These are phyloP conservation scores for Paratilapia polleni DNA, from an alignment of 2,113 vertebrate species.

Conservation along the genomic window DNA sequence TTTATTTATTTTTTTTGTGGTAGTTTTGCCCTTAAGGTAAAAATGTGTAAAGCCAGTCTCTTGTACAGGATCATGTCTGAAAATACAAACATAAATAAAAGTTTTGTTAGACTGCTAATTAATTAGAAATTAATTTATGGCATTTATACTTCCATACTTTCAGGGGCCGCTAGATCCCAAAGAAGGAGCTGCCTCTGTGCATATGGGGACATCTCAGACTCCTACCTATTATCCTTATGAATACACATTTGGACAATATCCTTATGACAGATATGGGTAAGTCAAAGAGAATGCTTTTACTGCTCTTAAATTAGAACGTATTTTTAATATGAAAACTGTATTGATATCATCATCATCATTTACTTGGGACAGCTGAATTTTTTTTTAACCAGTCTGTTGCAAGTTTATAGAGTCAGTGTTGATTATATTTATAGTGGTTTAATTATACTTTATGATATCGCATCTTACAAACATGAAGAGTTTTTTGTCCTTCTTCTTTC, in stretches of 20 bases:
- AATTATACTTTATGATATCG: neutral
- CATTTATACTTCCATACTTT: conserved; percentile 16
- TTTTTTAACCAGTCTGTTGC: too few species aligned
- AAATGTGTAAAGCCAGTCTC: neutral
- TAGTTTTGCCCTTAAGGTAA: neutral
- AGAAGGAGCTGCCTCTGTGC: conserved; percentile 83
- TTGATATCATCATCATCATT: rapidly evolving
- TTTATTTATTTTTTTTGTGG: neutral
- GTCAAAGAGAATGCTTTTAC: neutral
- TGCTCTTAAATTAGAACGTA: neutral
- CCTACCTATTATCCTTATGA: conserved; percentile 91
- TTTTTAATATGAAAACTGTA: neutral
- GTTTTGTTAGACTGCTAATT: neutral
- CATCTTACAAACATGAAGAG: rapidly evolving
- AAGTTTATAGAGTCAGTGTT: neutral
- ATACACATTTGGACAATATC: conserved; percentile 89
- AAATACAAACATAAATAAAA: neutral
- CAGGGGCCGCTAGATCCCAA: conserved; percentile 90
- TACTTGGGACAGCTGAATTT: neutral
- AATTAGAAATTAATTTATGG: neutral
- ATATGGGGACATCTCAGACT: conserved; percentile 85
- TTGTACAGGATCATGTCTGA: neutral
- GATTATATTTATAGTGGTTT: neutral
- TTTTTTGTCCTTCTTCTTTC: neutral
- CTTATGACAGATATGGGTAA: conserved; percentile 90